Evolutionary conservation across 2,888 invertebrate species (phyloP).

Genomic region (Ophion obscuratus): DNA sequence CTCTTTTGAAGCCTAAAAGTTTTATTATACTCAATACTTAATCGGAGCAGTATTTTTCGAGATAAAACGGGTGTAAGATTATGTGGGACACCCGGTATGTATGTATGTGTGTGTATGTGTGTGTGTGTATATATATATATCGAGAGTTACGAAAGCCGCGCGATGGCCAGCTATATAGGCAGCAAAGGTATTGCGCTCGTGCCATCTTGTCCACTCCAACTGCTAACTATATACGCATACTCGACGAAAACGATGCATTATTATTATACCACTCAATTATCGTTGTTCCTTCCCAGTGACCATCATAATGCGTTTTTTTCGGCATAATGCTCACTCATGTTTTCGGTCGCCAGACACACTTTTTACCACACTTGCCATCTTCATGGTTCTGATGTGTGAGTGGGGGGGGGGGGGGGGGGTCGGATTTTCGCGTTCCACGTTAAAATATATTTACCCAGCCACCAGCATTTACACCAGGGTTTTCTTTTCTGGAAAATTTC

Average conservation of each 20-base stretch:
- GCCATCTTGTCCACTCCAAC: slow-evolving; percentile 39
- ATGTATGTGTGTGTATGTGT: neutral
- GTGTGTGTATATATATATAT: slow-evolving; percentile 14
- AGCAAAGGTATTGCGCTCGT: slow-evolving; percentile 32
- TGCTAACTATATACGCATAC: slow-evolving; percentile 9
- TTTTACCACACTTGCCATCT: neutral
- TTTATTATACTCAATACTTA: no score
- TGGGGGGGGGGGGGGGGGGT: no score
- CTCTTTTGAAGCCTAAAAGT: no score
- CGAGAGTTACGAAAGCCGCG: slow-evolving; percentile 36
- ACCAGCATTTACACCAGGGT: no score
- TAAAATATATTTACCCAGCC: no score
- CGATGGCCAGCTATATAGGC: slow-evolving; percentile 20
- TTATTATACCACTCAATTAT: slow-evolving; percentile 9
- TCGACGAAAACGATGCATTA: slow-evolving; percentile 5
- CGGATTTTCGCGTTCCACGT: no score
- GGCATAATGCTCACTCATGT: neutral
- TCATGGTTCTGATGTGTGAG: neutral
- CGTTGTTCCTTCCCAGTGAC: neutral
- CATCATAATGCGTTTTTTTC: neutral
- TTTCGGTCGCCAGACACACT: neutral
- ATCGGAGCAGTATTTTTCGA: no score
- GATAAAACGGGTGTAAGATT: no score
- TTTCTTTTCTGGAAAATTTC: no score
- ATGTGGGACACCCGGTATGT: no score